Conservation (phyloP, 2,888 invertebrate genomes). For the Pachycephus smyrnensis region DNA sequence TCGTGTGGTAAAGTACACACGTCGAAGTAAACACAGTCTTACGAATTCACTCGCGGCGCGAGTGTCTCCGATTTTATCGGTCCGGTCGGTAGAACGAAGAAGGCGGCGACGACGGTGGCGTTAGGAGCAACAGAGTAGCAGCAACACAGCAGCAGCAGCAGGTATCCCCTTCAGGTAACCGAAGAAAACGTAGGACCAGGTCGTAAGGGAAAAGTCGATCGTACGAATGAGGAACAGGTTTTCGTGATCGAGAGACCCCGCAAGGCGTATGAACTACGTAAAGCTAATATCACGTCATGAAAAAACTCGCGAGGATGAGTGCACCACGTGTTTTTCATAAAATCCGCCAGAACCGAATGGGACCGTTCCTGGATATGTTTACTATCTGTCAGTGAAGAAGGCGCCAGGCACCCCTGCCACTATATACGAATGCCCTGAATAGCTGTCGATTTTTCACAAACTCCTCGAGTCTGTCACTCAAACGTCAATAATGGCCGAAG, state of each 20-base stretch:
- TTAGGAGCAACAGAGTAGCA: background rate
- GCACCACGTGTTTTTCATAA: conserved; percentile 21
- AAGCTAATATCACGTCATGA: background rate
- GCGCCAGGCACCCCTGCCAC: conserved; percentile 18
- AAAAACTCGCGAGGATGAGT: background rate
- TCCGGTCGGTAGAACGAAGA: background rate
- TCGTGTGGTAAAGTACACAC: background rate
- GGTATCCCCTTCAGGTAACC: background rate
- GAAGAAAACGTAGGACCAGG: background rate
- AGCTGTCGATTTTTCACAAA: conserved; percentile 34
- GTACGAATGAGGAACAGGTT: background rate
- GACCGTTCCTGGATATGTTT: conserved; percentile 38
- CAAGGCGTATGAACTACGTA: background rate
- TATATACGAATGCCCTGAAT: conserved; percentile 22
- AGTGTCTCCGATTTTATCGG: too few relatives aligned
- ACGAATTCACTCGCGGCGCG: too few relatives aligned
- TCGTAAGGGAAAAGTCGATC: background rate
- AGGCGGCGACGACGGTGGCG: background rate
- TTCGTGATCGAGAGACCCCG: background rate
- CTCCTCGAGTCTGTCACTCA: conserved; percentile 43
- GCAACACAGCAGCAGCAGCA: background rate
- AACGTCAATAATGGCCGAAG: conserved; percentile 44
- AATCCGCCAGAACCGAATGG: conserved; percentile 19
- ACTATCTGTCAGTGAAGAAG: conserved; percentile 51
- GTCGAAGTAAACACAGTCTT: too few relatives aligned